Evolutionary conservation across 2,797 vertebrate genomes (phyloP), one percentile per base, ranked within the genome.

Genomic region (Podargus strigoides): DNA sequence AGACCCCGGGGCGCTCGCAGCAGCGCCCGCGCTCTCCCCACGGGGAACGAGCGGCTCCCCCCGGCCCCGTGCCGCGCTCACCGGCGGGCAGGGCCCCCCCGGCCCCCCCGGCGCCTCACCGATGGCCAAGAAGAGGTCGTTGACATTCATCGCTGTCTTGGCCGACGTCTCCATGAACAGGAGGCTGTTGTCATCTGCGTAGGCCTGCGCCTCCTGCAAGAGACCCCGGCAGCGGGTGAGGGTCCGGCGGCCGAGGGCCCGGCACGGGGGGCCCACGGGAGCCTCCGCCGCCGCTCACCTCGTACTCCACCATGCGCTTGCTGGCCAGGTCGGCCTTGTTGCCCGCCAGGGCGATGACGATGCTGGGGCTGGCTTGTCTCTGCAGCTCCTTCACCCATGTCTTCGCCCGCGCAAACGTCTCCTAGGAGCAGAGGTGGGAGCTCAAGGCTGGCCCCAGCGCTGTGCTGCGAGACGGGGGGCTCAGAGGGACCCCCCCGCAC

Each of bases 151-250:
- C 24, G 98, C 98, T 6, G 98, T 98, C 97, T 98, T 98, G 93
- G 98, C 98, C 11, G 98, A 98, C 10, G 98, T 98, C 97, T 98
- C 98, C 98, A 98, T 98, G 96, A 98, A 98, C 93, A 98, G 94
- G 44, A 98, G 95, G 88, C 98, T 98, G 97, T 98, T 98, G 96
- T 98, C 98, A 72, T 98, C 98, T 53, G 98, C 98, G 41, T 98
- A 98, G 4, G 98, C 98, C 87, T 98, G 98, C 22, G 98, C 98
- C 86, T 98, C 98, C 98, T 98, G 92, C 4, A 91, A 94, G 32
- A 63, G 50, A 37, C 3, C 5, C 6, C 6, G 36, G 28, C 2
- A 1, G 19, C 0, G 2, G 14, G 36, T 68, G 60, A 90, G 91
- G 41, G 22, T 3, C 49, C 1, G 12, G n/a, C 1, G 1, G 24